phyloP scores from a whole-genome alignment of 2,888 invertebrate species.

The Rhimphoctona megacephalus region DNA sequence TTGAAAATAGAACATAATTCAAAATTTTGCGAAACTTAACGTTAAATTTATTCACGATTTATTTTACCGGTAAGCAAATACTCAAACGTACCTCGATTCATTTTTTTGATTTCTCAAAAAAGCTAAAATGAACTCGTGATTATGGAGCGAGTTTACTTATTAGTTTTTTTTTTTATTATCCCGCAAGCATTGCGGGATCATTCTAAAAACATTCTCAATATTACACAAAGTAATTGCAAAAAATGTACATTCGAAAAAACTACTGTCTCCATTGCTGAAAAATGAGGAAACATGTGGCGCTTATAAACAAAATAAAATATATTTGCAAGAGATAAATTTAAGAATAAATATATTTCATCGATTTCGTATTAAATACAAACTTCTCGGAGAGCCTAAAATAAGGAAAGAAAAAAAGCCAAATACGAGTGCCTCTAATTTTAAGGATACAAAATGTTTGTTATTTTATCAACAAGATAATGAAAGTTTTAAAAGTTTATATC shows the following conservation, averaged over 20 bases:
- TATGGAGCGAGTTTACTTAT: too few relatives aligned
- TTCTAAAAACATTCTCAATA: too few relatives aligned
- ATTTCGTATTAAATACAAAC: background rate
- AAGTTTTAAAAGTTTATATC: constrained; percentile 5
- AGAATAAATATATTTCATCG: constrained; percentile 8
- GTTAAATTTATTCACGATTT: background rate
- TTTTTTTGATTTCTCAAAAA: too few relatives aligned
- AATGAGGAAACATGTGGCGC: background rate
- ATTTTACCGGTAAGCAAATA: background rate
- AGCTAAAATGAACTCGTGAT: too few relatives aligned
- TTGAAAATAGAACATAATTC: background rate
- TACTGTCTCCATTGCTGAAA: background rate
- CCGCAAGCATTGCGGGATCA: too few relatives aligned
- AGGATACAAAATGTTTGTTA: background rate
- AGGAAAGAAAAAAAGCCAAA: background rate
- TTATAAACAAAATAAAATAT: background rate
- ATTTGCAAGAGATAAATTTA: background rate
- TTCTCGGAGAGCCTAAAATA: background rate
- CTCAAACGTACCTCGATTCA: too few relatives aligned
- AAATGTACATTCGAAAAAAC: background rate
- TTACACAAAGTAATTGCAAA: too few relatives aligned
- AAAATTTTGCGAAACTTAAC: background rate
- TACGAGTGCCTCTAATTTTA: background rate
- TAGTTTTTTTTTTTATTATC: too few relatives aligned
- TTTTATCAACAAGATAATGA: background rate